Evolutionary conservation across 2,797 vertebrate genomes (phyloP).

Genomic region (Tangara arthus): DNA sequence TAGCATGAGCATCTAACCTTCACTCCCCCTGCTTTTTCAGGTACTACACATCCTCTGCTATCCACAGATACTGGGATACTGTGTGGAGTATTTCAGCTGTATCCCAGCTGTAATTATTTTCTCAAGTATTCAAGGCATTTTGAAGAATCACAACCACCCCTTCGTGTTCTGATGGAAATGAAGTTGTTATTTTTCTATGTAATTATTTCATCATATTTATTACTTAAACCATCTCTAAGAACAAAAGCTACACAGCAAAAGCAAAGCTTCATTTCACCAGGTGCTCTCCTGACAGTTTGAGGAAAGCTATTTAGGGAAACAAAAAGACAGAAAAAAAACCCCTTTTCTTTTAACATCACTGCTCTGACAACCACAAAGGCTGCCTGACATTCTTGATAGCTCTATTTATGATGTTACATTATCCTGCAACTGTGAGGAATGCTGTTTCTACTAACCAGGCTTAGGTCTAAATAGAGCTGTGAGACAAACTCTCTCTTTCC

Average conservation of each 20-base stretch:
- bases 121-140: constrained; percentile 30
- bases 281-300: constrained; percentile 57
- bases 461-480: constrained; percentile 49
- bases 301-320: constrained; percentile 26
- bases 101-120: constrained; percentile 54
- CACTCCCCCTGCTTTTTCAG: background rate
- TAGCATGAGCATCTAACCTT: constrained; percentile 38
- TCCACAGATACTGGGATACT: background rate
- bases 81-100: background rate
- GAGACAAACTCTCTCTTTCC: constrained; percentile 1
- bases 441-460: constrained; percentile 44
- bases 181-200: constrained; percentile 65
- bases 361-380: constrained; percentile 67
- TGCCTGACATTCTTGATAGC: constrained; percentile 69
- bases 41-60: background rate
- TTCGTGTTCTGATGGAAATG: constrained; percentile 36
- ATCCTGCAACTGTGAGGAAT: constrained; percentile 57
- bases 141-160: constrained; percentile 41
- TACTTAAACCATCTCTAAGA: constrained; percentile 47
- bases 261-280: constrained; percentile 60
- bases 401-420: constrained; percentile 69
- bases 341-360: constrained; percentile 63
- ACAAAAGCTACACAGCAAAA: constrained; percentile 42
- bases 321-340: background rate
- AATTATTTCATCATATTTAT: constrained; percentile 72